Evolutionary conservation across 2,888 invertebrate species (phyloP).

Genomic region (Venusia cambrica): DNA sequence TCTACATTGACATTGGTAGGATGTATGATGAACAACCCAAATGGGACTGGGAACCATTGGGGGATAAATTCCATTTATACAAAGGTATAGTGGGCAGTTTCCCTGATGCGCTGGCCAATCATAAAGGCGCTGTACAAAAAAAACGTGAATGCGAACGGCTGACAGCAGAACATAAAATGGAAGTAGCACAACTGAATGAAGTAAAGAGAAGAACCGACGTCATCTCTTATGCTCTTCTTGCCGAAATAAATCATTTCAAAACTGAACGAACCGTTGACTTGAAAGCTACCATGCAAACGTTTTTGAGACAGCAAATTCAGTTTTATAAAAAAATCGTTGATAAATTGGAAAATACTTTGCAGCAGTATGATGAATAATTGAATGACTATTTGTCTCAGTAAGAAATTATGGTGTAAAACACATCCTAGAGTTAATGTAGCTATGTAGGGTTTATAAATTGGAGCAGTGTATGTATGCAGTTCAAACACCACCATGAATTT

Average conservation of each 20-base stretch:
- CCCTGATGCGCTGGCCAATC: constrained; percentile 94
- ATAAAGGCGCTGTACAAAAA: constrained; percentile 94
- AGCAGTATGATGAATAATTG: constrained; percentile 67
- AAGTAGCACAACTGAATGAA: constrained; percentile 88
- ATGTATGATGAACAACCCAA: constrained; percentile 95
- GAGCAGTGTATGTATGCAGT: constrained; percentile 10
- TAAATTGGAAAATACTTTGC: constrained; percentile 83
- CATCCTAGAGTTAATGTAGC: constrained; percentile 8
- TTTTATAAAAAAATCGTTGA: constrained; percentile 94
- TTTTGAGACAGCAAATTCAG: constrained; percentile 92
- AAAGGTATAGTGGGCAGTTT: constrained; percentile 94
- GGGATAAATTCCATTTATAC: constrained; percentile 95
- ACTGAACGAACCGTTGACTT: constrained; percentile 92
- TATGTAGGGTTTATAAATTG: constrained; percentile 12
- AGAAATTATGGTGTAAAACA: constrained; percentile 28
- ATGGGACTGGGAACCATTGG: constrained; percentile 93
- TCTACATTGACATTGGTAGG: constrained; percentile 93
- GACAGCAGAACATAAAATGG: constrained; percentile 91
- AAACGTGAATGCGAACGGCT: constrained; percentile 93
- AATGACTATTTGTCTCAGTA: no score
- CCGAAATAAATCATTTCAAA: constrained; percentile 97
- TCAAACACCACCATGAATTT: constrained; percentile 16
- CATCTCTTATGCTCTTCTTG: constrained; percentile 95
- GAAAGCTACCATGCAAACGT: constrained; percentile 91
- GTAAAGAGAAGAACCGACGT: constrained; percentile 93